Evolutionary conservation across 2,113 vertebrate species (phyloP).

Genomic region (Hyperopisus bebe): DNA sequence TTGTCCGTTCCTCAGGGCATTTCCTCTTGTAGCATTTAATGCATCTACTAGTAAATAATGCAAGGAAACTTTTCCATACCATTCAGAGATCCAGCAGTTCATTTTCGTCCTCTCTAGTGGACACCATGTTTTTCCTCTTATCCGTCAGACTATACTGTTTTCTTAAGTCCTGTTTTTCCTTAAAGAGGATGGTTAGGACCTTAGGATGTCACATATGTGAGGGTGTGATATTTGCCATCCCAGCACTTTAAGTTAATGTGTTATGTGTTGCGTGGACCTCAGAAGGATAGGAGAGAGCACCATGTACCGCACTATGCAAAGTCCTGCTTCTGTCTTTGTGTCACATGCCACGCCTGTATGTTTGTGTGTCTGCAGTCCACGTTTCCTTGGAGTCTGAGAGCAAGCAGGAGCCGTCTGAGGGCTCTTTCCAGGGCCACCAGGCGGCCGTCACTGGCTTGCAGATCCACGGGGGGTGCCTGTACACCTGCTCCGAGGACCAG

Average conservation of each 20-base stretch:
- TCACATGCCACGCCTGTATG: neutral
- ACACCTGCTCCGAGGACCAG: constrained; percentile 93
- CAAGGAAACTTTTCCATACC: neutral
- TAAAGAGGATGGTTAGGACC: neutral
- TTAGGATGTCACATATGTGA: neutral
- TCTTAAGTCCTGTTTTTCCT: neutral
- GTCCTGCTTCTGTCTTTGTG: neutral
- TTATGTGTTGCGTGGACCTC: neutral
- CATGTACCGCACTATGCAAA: constrained; percentile 28
- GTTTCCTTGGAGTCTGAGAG: constrained; percentile 75
- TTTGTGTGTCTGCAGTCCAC: constrained; percentile 49
- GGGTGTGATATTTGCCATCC: neutral
- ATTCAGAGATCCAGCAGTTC: neutral
- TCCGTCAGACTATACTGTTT: neutral
- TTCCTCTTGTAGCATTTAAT: neutral
- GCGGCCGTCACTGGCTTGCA: constrained; percentile 90
- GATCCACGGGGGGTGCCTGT: constrained; percentile 81
- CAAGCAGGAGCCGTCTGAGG: constrained; percentile 79
- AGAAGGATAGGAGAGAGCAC: neutral
- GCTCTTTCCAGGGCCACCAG: constrained; percentile 79
- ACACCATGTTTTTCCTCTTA: neutral
- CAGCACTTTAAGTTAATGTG: neutral
- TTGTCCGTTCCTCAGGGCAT: neutral
- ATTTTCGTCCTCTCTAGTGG: neutral
- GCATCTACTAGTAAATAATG: neutral